Evolutionary conservation across 1,140 invertebrate genomes (phyloP).

Genomic region (Druon quercuslanigerum): DNA sequence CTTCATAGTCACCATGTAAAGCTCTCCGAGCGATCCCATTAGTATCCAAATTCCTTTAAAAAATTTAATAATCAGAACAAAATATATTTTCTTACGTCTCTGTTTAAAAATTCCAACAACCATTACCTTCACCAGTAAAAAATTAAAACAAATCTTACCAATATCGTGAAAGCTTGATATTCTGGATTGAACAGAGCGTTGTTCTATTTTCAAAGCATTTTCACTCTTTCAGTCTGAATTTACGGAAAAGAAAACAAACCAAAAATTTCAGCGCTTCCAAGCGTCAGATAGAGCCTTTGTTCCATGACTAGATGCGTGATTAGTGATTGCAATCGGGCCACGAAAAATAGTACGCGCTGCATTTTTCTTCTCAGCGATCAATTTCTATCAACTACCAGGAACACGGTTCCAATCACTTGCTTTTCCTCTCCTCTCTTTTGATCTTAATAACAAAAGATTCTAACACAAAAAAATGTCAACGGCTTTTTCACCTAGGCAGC

Average conservation of each 20-base stretch:
- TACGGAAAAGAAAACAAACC: neutral
- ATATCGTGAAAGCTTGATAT: neutral
- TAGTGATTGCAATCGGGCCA: neutral
- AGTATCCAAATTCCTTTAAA: no score
- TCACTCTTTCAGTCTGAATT: neutral
- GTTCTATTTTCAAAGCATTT: constrained; percentile 19
- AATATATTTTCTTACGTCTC: no score
- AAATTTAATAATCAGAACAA: no score
- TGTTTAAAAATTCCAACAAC: neutral
- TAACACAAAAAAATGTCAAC: neutral
- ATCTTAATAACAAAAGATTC: neutral
- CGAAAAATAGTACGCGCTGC: neutral
- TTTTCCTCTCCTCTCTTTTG: constrained; percentile 36
- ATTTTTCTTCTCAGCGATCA: neutral
- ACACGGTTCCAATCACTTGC: neutral
- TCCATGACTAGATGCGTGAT: neutral
- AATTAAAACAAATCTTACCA: constrained; percentile 1
- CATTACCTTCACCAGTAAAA: neutral
- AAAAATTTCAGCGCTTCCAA: neutral
- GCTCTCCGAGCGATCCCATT: no score
- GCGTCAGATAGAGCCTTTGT: neutral
- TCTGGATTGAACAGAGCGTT: constrained; percentile 9
- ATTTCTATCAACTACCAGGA: neutral
- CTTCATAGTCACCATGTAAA: no score
- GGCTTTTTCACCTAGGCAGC: neutral